Evolutionary conservation across 2,113 vertebrate genomes (phyloP).

Genomic region (Lophura nycthemera): DNA sequence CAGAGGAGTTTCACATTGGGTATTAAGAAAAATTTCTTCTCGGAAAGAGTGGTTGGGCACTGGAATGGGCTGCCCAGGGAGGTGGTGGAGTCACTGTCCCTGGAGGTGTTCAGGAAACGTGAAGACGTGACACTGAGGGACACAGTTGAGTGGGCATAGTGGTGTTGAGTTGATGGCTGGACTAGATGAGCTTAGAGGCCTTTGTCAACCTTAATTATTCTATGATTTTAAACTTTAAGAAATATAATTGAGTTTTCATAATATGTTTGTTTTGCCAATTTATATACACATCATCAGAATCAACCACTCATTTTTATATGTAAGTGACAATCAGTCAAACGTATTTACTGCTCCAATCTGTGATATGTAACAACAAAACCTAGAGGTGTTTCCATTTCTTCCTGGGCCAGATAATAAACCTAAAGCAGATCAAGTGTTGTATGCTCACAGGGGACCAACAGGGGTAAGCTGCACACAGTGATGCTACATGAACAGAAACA

Average conservation of each 20-base stretch:
- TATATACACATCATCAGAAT: not conserved
- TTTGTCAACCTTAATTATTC: too few species aligned
- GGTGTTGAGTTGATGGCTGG: too few species aligned
- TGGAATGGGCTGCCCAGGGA: too few species aligned
- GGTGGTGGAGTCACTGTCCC: too few species aligned
- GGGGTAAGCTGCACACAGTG: fast-evolving
- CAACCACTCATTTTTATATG: not conserved
- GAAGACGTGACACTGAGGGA: too few species aligned
- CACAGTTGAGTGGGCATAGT: too few species aligned
- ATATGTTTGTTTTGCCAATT: not conserved
- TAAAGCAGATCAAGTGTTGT: not conserved
- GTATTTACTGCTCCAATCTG: fast-evolving
- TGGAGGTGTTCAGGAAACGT: too few species aligned
- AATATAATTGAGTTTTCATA: not conserved
- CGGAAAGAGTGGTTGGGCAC: too few species aligned
- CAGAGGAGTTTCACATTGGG: too few species aligned
- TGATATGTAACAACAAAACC: not conserved
- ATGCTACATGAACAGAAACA: not conserved
- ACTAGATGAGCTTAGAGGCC: too few species aligned
- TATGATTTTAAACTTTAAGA: not conserved
- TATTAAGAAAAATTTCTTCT: too few species aligned
- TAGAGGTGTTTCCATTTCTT: not conserved
- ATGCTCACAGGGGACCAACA: not conserved
- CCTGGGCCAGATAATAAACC: not conserved
- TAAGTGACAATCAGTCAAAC: not conserved